phyloP scores from a whole-genome alignment of 2,113 vertebrate genomes.

The Petrocephalus zakoni region DNA sequence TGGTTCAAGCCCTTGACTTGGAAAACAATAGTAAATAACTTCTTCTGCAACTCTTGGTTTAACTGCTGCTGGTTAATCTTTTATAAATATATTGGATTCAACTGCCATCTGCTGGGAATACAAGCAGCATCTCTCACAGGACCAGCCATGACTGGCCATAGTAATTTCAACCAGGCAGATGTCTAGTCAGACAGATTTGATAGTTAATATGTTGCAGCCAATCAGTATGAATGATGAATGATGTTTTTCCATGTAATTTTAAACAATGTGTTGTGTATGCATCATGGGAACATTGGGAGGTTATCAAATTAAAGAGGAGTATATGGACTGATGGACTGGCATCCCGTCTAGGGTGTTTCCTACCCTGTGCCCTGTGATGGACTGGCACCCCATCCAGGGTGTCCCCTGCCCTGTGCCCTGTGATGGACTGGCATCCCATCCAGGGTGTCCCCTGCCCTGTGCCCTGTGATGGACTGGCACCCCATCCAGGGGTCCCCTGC shows the following conservation, averaged over 20 bases:
- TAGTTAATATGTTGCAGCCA: neutral
- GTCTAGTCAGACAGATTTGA: neutral
- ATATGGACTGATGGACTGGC: no score
- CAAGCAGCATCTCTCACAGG: no score
- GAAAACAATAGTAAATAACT: neutral
- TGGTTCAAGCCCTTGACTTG: neutral
- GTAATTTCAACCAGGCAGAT: neutral
- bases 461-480: no score
- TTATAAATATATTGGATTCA: neutral
- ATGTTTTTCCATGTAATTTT: neutral
- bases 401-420: no score
- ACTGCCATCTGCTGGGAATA: neutral
- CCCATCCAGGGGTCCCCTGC: no score
- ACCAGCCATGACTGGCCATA: no score
- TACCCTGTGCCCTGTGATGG: no score
- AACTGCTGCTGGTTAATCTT: neutral
- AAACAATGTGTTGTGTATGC: neutral
- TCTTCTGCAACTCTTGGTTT: neutral
- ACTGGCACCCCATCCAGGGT: no score
- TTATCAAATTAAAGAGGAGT: neutral
- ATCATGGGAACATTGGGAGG: neutral
- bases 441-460: no score
- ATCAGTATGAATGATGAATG: neutral
- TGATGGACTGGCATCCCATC: no score
- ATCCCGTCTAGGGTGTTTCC: no score